phyloP scores from a whole-genome alignment of 2,888 invertebrate species.

The Drosophila subsilvestris region DNA sequence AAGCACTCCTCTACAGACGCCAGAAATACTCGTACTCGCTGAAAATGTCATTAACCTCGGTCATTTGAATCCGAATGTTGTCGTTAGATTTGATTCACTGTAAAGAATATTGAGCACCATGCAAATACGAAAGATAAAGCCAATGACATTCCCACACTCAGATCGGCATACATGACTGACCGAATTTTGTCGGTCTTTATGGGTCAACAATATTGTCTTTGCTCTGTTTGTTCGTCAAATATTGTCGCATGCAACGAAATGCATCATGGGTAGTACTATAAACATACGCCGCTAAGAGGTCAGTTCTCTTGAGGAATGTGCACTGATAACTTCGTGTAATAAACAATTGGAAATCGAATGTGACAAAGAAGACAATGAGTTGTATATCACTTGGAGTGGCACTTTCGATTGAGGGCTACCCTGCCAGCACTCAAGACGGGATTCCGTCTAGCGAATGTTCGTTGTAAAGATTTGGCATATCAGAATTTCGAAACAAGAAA shows the following conservation, averaged over 20 bases:
- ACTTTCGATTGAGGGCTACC: slow-evolving; percentile 6
- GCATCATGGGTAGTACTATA: slow-evolving; percentile 14
- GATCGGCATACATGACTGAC: slow-evolving; percentile 17
- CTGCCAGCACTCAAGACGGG: neutral
- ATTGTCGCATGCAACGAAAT: slow-evolving; percentile 27
- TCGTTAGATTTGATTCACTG: slow-evolving; percentile 37
- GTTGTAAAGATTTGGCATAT: neutral
- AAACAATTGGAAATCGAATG: slow-evolving; percentile 10
- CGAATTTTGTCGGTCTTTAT: slow-evolving; percentile 24
- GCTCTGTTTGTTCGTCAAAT: slow-evolving; percentile 28
- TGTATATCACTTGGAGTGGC: slow-evolving; percentile 18
- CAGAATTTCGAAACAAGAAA: neutral
- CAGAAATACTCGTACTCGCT: slow-evolving; percentile 18
- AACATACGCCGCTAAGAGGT: slow-evolving; percentile 26
- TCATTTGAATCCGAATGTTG: slow-evolving; percentile 40
- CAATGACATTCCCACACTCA: slow-evolving; percentile 22
- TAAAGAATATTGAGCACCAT: slow-evolving; percentile 42
- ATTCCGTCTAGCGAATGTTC: neutral
- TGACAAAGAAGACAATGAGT: slow-evolving; percentile 13
- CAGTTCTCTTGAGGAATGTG: slow-evolving; percentile 24
- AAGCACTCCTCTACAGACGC: slow-evolving; percentile 23
- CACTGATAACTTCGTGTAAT: slow-evolving; percentile 19
- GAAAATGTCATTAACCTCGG: slow-evolving; percentile 72
- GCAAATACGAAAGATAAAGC: slow-evolving; percentile 30
- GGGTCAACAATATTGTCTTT: slow-evolving; percentile 34